Evolutionary conservation across 1,140 invertebrate genomes (phyloP), one percentile per base, ranked within the genome.

Genomic region (Plectrocnemia conspersa): DNA sequence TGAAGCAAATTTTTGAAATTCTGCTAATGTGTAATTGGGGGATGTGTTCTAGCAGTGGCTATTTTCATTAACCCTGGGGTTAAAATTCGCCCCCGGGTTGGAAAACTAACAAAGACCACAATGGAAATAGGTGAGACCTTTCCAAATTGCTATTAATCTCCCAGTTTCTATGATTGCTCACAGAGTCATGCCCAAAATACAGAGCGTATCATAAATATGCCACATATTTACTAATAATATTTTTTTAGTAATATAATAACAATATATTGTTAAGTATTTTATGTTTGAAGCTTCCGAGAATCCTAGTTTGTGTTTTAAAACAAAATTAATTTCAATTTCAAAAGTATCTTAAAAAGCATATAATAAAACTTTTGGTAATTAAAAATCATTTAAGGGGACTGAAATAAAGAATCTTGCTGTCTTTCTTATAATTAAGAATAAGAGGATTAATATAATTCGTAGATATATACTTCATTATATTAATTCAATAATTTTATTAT

Each of bases 91-190:
- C 58, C 58, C 27, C 35, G 19, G 21, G 22, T 22, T 21, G 25
- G 15, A 56, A 56, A 56, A 56, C 29, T 50, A 56, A 60, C 53
- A 52, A 35, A 42, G 21, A 50, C 35, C 24, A 59, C 58, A 60
- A 56, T 56, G 38, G 53, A 19, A 54, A 38, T 56, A 60, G 53
- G 58, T 53, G 58, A 56, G 58, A 60, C 47, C 58, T 60, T 60
- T 56, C 58, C 33, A 60, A 60, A 60, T 60, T 60, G 47, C 58
- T 53, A 52, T 60, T 60, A 60, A 60, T 60, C 58, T 56, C 52
- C 16, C 9, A 40, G 35, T 24, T 29, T 50, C 40, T 22, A 7
- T 21, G 32, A n/a, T 18, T 32, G 33, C 22, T 2, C 47, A 16
- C 18, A n/a, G n/a, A n/a, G n/a, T n/a, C n/a, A n/a, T n/a, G n/a